Evolutionary conservation across 2,797 vertebrate genomes (phyloP), one percentile per base, ranked within the genome.

Genomic region (Crypturellus tataupa): DNA sequence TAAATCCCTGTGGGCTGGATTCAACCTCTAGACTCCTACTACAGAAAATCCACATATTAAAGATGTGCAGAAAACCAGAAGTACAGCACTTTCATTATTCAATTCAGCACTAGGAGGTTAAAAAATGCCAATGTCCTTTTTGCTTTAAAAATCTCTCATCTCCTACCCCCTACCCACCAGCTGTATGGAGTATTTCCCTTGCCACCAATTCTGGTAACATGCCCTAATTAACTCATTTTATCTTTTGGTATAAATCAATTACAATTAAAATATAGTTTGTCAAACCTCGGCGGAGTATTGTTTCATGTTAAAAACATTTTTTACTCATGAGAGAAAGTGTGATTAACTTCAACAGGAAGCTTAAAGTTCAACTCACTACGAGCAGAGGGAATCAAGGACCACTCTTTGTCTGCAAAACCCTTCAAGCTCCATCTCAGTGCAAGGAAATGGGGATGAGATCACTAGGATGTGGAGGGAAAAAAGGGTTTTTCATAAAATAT

Each of bases 151-250:
- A 75, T 93, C 96, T 97, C 96, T 94, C 77, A 89, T 94, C 91
- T 97, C 91, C 63, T 93, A 92, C 60, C 89, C 88, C 67, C 76
- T 94, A 92, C 84, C 89, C 89, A 88, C 90, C 95, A 80, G 90
- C 90, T 93, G 83, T 85, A 96, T 60, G 91, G 77, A 85, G 70
- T 35, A 92, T 97, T 97, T 97, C 96, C 96, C 97, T 97, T 90
- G 95, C 65, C 92, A 95, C 81, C 93, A 95, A 97, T 97, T 97
- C 96, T 95, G 96, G 96, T 97, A 96, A 82, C 90, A 73, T 73
- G 84, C 88, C 97, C 97, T 97, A 97, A 98, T 98, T 97, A 98
- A 97, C 97, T 98, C 94, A 96, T 97, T 98, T 98, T 97, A 97
- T 96, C 97, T 97, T 97, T 97, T 87, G 85, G 81, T 97, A 97